Conservation (phyloP, 2,888 invertebrate species). For the Torymus tubicola region DNA sequence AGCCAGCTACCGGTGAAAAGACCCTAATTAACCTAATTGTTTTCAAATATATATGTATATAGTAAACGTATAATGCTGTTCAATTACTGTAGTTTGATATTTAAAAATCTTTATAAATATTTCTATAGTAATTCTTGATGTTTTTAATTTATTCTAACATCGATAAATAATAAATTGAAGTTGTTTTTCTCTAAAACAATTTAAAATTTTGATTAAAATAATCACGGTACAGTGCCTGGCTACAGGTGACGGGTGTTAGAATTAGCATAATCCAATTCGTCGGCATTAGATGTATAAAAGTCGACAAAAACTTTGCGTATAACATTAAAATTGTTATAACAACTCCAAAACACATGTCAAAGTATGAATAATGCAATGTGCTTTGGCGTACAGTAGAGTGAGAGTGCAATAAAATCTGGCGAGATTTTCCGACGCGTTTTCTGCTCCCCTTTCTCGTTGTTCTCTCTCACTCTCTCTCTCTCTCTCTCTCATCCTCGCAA, state of each 20-base stretch:
- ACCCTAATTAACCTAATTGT: too few relatives aligned
- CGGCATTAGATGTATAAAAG: slow-evolving; percentile 38
- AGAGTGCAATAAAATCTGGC: slow-evolving; percentile 37
- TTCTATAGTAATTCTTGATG: too few relatives aligned
- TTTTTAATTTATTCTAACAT: too few relatives aligned
- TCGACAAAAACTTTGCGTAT: slow-evolving; percentile 42
- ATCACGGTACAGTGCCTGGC: background rate
- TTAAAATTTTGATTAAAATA: slow-evolving; percentile 13
- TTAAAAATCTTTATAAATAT: too few relatives aligned
- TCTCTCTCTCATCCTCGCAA: background rate
- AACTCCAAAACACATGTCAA: slow-evolving; percentile 51
- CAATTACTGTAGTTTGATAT: too few relatives aligned
- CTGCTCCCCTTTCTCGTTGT: slow-evolving; percentile 24
- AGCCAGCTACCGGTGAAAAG: too few relatives aligned
- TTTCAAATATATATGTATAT: too few relatives aligned
- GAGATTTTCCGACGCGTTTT: background rate
- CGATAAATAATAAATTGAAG: too few relatives aligned
- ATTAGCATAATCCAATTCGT: slow-evolving; percentile 47
- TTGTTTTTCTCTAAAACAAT: background rate
- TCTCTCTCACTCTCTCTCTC: slow-evolving; percentile 9
- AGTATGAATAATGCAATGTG: slow-evolving; percentile 53
- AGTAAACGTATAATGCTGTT: too few relatives aligned
- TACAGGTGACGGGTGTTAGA: slow-evolving; percentile 1
- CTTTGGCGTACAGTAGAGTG: too few relatives aligned
- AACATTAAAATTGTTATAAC: slow-evolving; percentile 36